These are phyloP conservation scores for Buceros bicornis DNA, from an alignment of 2,797 vertebrate genomes.

Conservation along the genomic window DNA sequence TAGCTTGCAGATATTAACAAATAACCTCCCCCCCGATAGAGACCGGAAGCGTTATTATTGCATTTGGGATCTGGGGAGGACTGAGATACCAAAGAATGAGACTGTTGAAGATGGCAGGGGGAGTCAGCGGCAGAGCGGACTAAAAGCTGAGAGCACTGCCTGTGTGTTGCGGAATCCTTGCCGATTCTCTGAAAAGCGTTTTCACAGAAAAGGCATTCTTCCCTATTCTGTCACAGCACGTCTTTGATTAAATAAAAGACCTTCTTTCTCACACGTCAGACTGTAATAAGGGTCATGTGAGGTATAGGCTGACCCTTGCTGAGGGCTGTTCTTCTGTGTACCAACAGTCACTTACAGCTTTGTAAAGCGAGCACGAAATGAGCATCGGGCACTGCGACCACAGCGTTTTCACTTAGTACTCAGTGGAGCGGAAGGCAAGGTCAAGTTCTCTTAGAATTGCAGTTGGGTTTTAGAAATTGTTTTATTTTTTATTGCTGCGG, in stretches of 20 bases:
- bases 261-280: background rate
- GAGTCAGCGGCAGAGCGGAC: background rate
- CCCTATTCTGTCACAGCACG: background rate
- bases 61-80: background rate
- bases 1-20: background rate
- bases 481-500: conserved; percentile 48
- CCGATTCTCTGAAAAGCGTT: background rate
- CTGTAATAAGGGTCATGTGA: background rate
- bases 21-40: background rate
- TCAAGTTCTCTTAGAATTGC: conserved; percentile 21
- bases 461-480: background rate
- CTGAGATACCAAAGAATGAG: background rate
- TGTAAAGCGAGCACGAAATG: background rate
- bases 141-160: background rate
- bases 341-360: background rate
- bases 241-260: background rate
- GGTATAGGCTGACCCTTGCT: background rate
- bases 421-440: background rate
- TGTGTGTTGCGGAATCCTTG: background rate
- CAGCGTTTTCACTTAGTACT: background rate
- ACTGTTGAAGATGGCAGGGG: background rate
- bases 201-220: background rate
- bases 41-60: conserved; percentile 2
- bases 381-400: background rate
- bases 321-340: background rate